Evolutionary conservation across 2,888 invertebrate genomes (phyloP), one percentile per base, ranked within the genome.

Genomic region (Alsophila aescularia): DNA sequence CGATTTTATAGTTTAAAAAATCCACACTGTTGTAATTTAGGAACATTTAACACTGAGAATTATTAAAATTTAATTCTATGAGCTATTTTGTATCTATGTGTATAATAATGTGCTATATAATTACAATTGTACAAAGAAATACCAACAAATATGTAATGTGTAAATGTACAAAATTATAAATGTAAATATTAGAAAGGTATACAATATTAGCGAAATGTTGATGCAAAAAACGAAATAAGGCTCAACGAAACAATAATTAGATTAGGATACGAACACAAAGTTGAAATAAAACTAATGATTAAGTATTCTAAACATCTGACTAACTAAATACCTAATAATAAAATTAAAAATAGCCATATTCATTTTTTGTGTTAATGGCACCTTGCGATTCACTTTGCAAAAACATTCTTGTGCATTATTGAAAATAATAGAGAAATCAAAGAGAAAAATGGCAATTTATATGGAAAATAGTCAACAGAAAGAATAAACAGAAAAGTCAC

Each of bases 11-110:
- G 60, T 67, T 81, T 73, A 77, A 83, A 84, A 83, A 82, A 80
- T 81, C 83, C 82, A 83, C 84, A 83, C 76, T 84, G 85, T 84
- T 88, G 77, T 83, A 89, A 87, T 90, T 89, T 90, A 90, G 90
- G 90, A 90, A 90, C 90, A 89, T 90, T 88, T 83, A 90, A 90
- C 90, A 90, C 82, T 88, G 88, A 89, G 88, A 89, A 83, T 85
- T 86, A 85, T 85, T 85, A 85, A 83, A 79, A 80, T 73, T 81
- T 83, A 79, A 81, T 75, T 77, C 81, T 88, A 85, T 86, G 83
- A 82, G 72, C 82, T 90, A 88, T 83, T 81, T 80, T 81, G 77
- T 83, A 80, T 64, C 52, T 80, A 77, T 78, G 80, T 81, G 77
- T 82, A 79, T 79, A 73, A 70, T 82, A 57, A 61, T 61, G 57